Conservation (phyloP, 2,888 invertebrate genomes). For the Hymenopus coronatus region DNA sequence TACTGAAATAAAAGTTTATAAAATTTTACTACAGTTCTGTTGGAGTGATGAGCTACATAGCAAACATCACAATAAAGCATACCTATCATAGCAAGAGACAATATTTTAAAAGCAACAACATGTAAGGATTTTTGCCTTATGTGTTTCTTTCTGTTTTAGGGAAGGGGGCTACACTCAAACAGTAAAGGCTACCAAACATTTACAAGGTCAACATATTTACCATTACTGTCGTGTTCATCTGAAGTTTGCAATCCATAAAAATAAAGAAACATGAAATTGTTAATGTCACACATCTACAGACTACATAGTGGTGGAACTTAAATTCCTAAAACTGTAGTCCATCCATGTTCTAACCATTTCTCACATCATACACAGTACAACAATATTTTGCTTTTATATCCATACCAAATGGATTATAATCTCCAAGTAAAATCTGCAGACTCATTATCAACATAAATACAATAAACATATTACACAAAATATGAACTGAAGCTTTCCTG, state of each 20-base stretch:
- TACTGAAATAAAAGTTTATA: background rate
- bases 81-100: background rate
- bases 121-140: background rate
- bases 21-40: background rate
- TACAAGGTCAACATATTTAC: slow-evolving; percentile 37
- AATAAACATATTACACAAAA: too few species aligned
- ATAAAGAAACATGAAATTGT: slow-evolving; percentile 30
- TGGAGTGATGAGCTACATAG: background rate
- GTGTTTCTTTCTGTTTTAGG: background rate
- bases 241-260: slow-evolving; percentile 37
- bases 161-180: background rate
- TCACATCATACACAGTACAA: background rate
- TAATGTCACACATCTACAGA: background rate
- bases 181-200: slow-evolving; percentile 27
- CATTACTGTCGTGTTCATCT: slow-evolving; percentile 34
- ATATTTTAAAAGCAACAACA: background rate
- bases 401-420: background rate
- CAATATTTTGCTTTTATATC: background rate
- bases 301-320: background rate
- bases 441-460: too few species aligned
- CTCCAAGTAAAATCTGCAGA: too few species aligned
- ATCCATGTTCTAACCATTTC: background rate
- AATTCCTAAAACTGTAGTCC: background rate
- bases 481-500: too few species aligned
- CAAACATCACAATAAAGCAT: background rate